Base-by-base conservation (phyloP, 1,140 invertebrate species). In the Rhizoglyphus robini region DNA sequence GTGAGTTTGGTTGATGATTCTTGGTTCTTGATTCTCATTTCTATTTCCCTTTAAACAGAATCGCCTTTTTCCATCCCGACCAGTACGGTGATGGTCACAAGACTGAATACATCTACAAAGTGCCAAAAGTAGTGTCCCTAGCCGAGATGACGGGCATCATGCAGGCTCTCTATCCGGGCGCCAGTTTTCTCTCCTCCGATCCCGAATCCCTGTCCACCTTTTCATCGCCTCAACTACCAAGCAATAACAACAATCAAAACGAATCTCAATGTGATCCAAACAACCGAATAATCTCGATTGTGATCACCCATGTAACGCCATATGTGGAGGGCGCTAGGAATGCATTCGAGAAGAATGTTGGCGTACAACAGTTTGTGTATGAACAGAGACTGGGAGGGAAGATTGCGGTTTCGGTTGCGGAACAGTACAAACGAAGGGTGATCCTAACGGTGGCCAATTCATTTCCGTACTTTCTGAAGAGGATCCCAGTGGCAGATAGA, bases 61-160 rank as follows among this genome's bases (percentile, higher is more conserved):
- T 93, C 0, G 85, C 86, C 5, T 88, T 90, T 73, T 89, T 83
- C 74, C 87, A 88, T 49, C 80, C 83, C 81, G 81, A 83, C 4
- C 88, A 86, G 73, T 95, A 95, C 75, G 91, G 94, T 72, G 88
- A 92, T 68, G 91, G 96, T 70, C 85, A 87, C 74, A 86, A 86
- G 1, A 81, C 88, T 27, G 90, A 96, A 72, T 96, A 89, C 72
- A 85, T 97, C 67, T 97, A 96, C 72, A 95, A 95, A 75, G 92
- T 96, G 74, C 91, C 91, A 0, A 94, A 95, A 76, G 81, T 96
- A 2, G 96, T 94, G 2, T 87, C 88, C 1, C 78, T 97, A 4
- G 86, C 90, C 65, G 93, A 96, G 77, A 89, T 96, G 66, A 93
- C 90, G 2, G 90, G 95, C 72, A 81, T 90, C 60, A 77, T 83